Conservation (phyloP, 2,113 vertebrate genomes). For the Acinonyx jubatus region DNA sequence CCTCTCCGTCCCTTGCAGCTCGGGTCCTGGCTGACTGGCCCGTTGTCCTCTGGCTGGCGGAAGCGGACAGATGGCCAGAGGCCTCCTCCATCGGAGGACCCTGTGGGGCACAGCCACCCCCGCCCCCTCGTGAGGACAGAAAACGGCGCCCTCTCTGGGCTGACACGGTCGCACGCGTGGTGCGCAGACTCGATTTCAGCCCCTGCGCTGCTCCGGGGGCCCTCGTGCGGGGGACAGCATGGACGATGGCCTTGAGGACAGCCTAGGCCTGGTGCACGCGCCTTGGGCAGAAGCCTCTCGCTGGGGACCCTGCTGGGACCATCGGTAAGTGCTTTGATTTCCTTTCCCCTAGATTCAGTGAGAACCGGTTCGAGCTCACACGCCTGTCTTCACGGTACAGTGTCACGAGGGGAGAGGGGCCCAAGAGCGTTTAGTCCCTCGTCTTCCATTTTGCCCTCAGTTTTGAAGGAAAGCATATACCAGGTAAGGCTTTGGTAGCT, state of each 20-base stretch:
- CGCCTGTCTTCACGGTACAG: not conserved
- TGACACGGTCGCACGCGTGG: rapidly evolving
- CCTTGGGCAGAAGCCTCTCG: not conserved
- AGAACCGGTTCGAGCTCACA: not conserved
- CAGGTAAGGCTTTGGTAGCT: not conserved
- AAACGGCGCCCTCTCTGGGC: rapidly evolving
- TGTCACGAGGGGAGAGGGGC: not conserved
- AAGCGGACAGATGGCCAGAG: not conserved
- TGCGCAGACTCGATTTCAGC: rapidly evolving
- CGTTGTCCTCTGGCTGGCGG: rapidly evolving
- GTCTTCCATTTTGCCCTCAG: not conserved
- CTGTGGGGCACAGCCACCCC: rapidly evolving
- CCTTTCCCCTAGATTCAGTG: not conserved
- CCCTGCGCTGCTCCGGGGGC: rapidly evolving
- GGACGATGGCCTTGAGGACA: not conserved
- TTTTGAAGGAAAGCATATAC: not conserved
- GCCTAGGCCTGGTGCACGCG: not conserved
- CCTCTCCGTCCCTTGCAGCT: not conserved
- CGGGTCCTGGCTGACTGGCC: rapidly evolving
- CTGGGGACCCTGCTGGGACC: not conserved
- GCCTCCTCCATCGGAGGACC: rapidly evolving
- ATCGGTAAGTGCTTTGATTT: not conserved
- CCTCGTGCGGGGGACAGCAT: rapidly evolving
- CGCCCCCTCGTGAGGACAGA: rapidly evolving
- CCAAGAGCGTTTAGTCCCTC: not conserved